A percentile compares a stretch with the other conserved stretches of the same genome.
Evolutionary conservation across 2,888 invertebrate species (phyloP).

Genomic region (Metellina segmentata): DNA sequence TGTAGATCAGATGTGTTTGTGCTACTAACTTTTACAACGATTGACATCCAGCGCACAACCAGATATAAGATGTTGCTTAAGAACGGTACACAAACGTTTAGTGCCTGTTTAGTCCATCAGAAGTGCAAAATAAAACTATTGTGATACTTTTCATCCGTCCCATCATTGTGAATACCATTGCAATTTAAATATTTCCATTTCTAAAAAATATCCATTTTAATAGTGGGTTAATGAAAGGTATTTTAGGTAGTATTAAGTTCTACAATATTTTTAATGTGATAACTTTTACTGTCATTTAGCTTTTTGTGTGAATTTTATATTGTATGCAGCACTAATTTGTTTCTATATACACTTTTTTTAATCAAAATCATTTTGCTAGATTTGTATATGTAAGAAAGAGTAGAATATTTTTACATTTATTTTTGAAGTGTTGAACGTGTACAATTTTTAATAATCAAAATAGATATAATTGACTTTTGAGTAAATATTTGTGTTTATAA

Average conservation of each 20-base stretch:
- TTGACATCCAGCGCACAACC: not conserved
- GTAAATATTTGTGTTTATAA: too few relatives aligned
- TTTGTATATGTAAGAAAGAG: not conserved
- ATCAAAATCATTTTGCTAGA: conserved; percentile 1
- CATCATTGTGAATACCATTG: conserved; percentile 67
- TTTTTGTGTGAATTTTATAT: conserved; percentile 22
- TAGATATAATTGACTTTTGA: not conserved
- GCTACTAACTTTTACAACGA: not conserved
- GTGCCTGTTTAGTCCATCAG: not conserved
- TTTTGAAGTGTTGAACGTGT: not conserved
- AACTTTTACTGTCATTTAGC: not conserved
- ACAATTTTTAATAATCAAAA: not conserved
- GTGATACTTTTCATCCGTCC: conserved; percentile 64
- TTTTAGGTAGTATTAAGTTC: not conserved
- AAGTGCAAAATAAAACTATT: conserved; percentile 40
- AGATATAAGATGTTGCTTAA: not conserved
- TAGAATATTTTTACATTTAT: not conserved
- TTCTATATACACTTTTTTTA: conserved; percentile 36
- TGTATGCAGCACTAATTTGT: conserved; percentile 12
- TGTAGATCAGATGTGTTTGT: conserved; percentile 2
- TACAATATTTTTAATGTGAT: conserved; percentile 12
- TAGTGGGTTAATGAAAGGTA: conserved; percentile 1
- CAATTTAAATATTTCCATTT: not conserved
- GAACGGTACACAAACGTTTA: not conserved
- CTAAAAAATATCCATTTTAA: conserved; percentile 5